These are phyloP conservation scores for Columbina picui DNA, from an alignment of 2,113 vertebrate genomes.

Conservation along the genomic window DNA sequence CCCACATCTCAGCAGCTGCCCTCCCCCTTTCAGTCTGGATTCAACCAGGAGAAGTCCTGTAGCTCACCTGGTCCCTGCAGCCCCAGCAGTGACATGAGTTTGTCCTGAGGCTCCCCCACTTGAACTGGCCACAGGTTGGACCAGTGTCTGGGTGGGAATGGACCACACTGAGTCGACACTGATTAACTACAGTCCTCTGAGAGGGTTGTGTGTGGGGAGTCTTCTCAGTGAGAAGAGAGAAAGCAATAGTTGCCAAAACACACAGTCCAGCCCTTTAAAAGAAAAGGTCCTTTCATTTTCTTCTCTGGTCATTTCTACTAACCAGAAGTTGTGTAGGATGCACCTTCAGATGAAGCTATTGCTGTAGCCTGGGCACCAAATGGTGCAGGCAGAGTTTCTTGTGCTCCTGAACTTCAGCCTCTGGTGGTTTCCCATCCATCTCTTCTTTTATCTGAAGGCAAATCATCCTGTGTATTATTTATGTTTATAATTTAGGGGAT, in stretches of 20 bases:
- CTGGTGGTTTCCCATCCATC: neutral
- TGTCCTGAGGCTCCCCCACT: neutral
- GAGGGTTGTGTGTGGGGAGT: neutral
- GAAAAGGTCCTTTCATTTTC: neutral
- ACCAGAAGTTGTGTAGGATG: neutral
- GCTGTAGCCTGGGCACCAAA: neutral
- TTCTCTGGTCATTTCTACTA: neutral
- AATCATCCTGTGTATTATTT: constrained; percentile 25
- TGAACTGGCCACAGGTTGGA: neutral
- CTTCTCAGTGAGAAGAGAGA: neutral
- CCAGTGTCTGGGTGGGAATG: neutral
- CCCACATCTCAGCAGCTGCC: neutral
- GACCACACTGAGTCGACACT: neutral
- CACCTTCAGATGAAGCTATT: neutral
- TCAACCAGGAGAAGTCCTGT: neutral
- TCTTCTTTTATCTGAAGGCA: constrained; percentile 30
- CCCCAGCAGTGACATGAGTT: neutral
- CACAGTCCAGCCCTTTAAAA: neutral
- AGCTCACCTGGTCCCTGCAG: neutral
- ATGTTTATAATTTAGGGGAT: constrained; percentile 28
- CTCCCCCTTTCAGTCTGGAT: neutral
- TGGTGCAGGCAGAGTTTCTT: neutral
- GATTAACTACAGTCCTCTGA: neutral
- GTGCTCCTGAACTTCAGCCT: neutral
- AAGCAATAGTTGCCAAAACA: neutral